These are phyloP conservation scores for Grapholita molesta DNA, from an alignment of 1,140 invertebrate genomes.

Conservation along the genomic window DNA sequence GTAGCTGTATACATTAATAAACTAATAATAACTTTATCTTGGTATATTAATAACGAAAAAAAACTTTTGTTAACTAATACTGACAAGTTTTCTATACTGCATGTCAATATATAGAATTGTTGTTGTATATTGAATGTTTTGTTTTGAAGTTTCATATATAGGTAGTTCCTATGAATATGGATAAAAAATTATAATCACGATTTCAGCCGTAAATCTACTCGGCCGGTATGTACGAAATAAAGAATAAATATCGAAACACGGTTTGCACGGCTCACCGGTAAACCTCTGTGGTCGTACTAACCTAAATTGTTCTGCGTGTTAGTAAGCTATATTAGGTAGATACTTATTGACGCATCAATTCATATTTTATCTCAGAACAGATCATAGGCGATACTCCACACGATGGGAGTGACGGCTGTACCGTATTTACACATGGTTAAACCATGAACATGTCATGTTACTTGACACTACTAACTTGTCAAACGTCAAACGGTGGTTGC, in stretches of 20 bases:
- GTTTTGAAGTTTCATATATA: too few species aligned
- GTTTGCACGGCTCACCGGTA: too few species aligned
- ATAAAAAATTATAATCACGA: too few species aligned
- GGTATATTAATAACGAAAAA: neutral
- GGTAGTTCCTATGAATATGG: too few species aligned
- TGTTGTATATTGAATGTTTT: too few species aligned
- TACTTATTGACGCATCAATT: neutral
- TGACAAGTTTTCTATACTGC: neutral
- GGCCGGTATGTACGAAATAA: too few species aligned
- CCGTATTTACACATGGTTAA: neutral
- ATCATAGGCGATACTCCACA: neutral
- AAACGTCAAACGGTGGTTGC: neutral
- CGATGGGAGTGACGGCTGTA: neutral
- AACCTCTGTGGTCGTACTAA: too few species aligned
- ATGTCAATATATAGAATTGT: too few species aligned
- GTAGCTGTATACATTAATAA: neutral
- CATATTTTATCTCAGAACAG: neutral
- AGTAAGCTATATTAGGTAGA: neutral
- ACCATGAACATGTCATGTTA: slow-evolving; percentile 4
- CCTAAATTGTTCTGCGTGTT: too few species aligned
- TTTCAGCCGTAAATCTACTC: too few species aligned
- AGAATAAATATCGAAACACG: too few species aligned
- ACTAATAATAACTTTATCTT: neutral
- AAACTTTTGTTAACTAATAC: neutral
- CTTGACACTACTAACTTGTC: neutral